phyloP scores from a whole-genome alignment of 2,113 vertebrate genomes.

The Amphiprion ocellaris region DNA sequence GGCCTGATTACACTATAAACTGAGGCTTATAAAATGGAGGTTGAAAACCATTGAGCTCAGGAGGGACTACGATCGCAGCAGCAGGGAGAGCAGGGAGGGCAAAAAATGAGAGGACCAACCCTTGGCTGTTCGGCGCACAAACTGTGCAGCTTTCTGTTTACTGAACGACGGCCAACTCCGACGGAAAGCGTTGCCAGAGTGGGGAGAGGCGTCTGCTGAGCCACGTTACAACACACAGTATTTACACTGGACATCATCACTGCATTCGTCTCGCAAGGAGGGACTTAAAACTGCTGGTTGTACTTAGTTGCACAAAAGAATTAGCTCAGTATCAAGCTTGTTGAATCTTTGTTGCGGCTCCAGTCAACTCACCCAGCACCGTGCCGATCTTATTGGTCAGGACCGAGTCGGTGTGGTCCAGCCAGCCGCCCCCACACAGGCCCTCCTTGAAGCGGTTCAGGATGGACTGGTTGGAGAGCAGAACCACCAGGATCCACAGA shows the following conservation, averaged over 20 bases:
- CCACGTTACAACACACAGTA: slow-evolving; percentile 54
- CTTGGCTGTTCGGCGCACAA: slow-evolving; percentile 72
- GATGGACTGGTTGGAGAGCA: slow-evolving; percentile 93
- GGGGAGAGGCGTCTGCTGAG: slow-evolving; percentile 72
- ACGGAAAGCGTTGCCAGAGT: slow-evolving; percentile 63
- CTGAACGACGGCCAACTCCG: slow-evolving; percentile 75
- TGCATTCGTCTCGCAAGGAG: neutral
- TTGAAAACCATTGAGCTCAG: slow-evolving; percentile 55
- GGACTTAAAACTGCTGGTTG: no score
- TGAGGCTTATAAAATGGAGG: neutral
- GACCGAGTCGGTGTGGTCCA: slow-evolving; percentile 97
- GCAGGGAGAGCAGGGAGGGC: slow-evolving; percentile 24
- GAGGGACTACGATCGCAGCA: slow-evolving; percentile 25
- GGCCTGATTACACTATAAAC: no score
- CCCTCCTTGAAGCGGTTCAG: slow-evolving; percentile 97
- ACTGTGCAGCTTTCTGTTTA: slow-evolving; percentile 75
- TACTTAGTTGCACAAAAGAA: no score
- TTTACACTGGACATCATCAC: slow-evolving; percentile 36
- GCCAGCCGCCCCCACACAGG: slow-evolving; percentile 95
- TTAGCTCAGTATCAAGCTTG: no score
- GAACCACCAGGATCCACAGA: slow-evolving; percentile 93
- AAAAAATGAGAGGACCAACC: slow-evolving; percentile 69
- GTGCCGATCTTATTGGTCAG: slow-evolving; percentile 98
- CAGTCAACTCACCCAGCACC: slow-evolving; percentile 90
- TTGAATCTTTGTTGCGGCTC: neutral